Percentiles rank a stretch among this genome's conserved stretches.
Evolutionary conservation across 1,140 invertebrate genomes (phyloP).

Genomic region (Caenorhabditis inopinata): DNA sequence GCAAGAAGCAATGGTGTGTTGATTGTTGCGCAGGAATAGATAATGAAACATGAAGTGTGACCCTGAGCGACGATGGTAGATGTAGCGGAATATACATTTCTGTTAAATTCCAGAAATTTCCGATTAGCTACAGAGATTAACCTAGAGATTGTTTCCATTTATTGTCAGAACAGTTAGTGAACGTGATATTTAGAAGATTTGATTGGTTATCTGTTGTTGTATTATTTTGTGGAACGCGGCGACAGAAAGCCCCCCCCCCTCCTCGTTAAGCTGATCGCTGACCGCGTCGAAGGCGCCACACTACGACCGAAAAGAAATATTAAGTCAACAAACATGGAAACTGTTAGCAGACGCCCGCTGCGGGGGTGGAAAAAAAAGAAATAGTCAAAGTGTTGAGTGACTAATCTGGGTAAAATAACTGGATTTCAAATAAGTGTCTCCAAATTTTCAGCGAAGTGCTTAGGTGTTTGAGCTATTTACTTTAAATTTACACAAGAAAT

Average conservation of each 20-base stretch:
- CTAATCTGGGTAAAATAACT: constrained; percentile 24
- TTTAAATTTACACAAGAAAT: not conserved
- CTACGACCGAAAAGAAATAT: constrained; percentile 18
- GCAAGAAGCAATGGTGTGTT: constrained; percentile 19
- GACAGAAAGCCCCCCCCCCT: not conserved
- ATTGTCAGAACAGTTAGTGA: no score
- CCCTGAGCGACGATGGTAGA: constrained; percentile 22
- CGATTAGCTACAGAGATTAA: no score
- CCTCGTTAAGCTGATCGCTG: constrained; percentile 26
- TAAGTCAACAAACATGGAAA: constrained; percentile 33
- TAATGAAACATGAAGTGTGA: constrained; percentile 32
- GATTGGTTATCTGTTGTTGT: constrained; percentile 27
- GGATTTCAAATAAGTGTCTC: constrained; percentile 9
- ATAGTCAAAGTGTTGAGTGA: not conserved
- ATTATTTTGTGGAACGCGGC: not conserved
- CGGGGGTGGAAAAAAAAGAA: constrained; percentile 22
- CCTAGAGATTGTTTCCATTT: no score
- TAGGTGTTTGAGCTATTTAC: not conserved
- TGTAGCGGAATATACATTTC: not conserved
- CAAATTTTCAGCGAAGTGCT: not conserved
- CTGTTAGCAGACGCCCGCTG: not conserved
- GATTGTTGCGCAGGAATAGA: constrained; percentile 19
- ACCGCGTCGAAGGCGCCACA: not conserved
- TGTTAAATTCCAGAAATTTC: not conserved
- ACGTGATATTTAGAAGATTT: not conserved